These are phyloP conservation scores for Trichosurus vulpecula DNA, from an alignment of 2,797 vertebrate species.

Conservation along the genomic window DNA sequence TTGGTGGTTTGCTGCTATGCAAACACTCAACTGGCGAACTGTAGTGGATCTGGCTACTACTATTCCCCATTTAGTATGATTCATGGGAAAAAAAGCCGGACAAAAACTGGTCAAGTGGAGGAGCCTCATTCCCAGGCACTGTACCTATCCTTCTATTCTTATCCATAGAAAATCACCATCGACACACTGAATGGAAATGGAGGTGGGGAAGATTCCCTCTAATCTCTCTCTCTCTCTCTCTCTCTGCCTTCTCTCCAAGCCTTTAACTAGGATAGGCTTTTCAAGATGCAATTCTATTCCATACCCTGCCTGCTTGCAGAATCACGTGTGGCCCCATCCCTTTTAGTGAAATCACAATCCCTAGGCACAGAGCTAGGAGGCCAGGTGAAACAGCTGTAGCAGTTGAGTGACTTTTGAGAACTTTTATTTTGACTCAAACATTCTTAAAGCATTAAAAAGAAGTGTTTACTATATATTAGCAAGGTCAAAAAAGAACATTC, in stretches of 20 bases:
- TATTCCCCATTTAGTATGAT: slow-evolving; percentile 45
- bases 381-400: slow-evolving; percentile 55
- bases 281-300: slow-evolving; percentile 58
- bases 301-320: slow-evolving; percentile 57
- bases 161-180: slow-evolving; percentile 52
- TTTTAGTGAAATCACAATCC: slow-evolving; percentile 45
- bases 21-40: slow-evolving; percentile 44
- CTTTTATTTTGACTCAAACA: slow-evolving; percentile 48
- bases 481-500: slow-evolving; percentile 50
- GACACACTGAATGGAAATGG: slow-evolving; percentile 47
- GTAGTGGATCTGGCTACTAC: slow-evolving; percentile 13
- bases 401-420: slow-evolving; percentile 45
- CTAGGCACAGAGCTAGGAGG: slow-evolving; percentile 47
- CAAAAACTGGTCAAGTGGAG: neutral
- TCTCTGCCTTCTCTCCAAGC: slow-evolving; percentile 15
- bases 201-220: slow-evolving; percentile 40
- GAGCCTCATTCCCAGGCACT: neutral
- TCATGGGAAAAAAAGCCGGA: neutral
- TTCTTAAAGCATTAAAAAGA: slow-evolving; percentile 22
- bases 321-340: slow-evolving; percentile 46
- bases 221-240: slow-evolving; percentile 16
- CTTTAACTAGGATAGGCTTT: slow-evolving; percentile 55
- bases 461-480: slow-evolving; percentile 46
- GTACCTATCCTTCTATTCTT: slow-evolving; percentile 46
- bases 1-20: slow-evolving; percentile 31